Conservation (phyloP, 1,140 invertebrate genomes). For the Pseudachorutes palmiensis region DNA sequence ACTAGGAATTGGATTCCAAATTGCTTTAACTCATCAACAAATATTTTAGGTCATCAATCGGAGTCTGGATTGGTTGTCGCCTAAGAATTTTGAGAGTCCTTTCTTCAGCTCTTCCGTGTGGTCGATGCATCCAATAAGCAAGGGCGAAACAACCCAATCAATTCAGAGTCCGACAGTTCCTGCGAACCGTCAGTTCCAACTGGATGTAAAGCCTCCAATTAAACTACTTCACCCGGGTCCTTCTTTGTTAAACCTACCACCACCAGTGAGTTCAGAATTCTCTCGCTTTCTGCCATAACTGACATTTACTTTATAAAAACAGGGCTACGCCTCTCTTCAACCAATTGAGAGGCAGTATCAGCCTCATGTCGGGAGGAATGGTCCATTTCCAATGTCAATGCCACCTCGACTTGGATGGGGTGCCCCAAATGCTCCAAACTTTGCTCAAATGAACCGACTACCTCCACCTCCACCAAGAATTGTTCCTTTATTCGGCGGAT, state of each 20-base stretch:
- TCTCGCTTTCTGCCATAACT: too few species aligned
- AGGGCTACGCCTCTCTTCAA: background rate
- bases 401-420: too few species aligned
- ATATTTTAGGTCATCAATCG: slow-evolving; percentile 34
- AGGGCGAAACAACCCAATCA: background rate
- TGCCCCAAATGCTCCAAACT: too few species aligned
- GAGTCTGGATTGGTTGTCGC: slow-evolving; percentile 29
- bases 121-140: slow-evolving; percentile 32
- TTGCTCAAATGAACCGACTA: too few species aligned
- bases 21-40: too few species aligned
- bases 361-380: too few species aligned
- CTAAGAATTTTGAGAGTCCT: slow-evolving; percentile 30
- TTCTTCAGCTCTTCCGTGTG: slow-evolving; percentile 35
- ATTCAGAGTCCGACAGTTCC: too few species aligned
- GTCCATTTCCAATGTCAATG: too few species aligned
- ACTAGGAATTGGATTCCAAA: background rate
- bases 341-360: background rate
- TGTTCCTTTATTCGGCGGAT: too few species aligned
- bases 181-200: too few species aligned
- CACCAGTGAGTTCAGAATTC: background rate
- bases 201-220: background rate
- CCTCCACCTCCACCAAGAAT: too few species aligned
- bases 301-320: too few species aligned
- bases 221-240: background rate
- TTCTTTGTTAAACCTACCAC: background rate